Base-by-base conservation (phyloP, 2,113 vertebrate genomes). In the Plotosus lineatus region DNA sequence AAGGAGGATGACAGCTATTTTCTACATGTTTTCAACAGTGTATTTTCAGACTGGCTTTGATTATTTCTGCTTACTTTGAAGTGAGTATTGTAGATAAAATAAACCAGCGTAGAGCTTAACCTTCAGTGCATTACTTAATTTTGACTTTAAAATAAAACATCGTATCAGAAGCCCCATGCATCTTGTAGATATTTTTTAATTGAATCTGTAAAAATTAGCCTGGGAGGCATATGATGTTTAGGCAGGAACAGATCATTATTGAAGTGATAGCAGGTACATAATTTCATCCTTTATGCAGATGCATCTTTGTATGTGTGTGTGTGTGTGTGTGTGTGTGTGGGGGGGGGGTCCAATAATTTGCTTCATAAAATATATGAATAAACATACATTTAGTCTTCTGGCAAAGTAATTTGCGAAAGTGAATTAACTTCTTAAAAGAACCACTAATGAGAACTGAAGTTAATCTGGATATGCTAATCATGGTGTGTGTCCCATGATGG, bases 391-490 rank as follows among this genome's bases (percentile, higher is more conserved):
- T 48, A 44, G 75, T 61, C 46, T 75, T 63, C 61, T 81, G 72
- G 26, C 60, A 44, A 28, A 36, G 72, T 75, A 33, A 75, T 81
- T 81, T 53, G 58, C 79, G 11, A 81, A 73, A 75, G 48, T 75
- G 72, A 81, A 80, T 77, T 83, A 73, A 81, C 50, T 83, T 74
- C 79, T 69, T 85, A 33, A 86, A 87, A 87, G 86, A 90, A 90
- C 89, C 83, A 85, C 86, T 91, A 92, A 92, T 91, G 86, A 89
- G 90, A 92, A 90, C 87, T 89, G 89, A 90, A 92, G 90, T 88
- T 92, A 91, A 92, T 93, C 89, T 91, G 91, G 91, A 91, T 92
- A 93, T 94, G 92, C 89, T 91, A 93, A 93, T 92, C 86, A 87
- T 51, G 79, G 76, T 84, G 79, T 85, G 83, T 58, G 74, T 68